Evolutionary conservation across 2,888 invertebrate genomes (phyloP).

Genomic region (Heliconius hortense): DNA sequence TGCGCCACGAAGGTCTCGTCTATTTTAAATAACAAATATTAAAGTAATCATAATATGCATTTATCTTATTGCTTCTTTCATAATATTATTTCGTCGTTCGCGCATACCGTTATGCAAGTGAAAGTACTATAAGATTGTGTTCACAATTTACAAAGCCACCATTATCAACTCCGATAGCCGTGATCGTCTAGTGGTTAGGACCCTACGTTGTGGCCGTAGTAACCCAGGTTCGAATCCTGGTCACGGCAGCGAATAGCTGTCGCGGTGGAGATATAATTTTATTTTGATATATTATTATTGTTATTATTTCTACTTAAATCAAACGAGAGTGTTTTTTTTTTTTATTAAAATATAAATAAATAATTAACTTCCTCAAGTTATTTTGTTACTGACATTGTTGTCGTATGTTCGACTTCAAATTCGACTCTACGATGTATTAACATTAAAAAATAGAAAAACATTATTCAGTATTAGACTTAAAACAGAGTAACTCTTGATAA

Average conservation of each 20-base stretch:
- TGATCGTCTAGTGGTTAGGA: conserved; percentile 89
- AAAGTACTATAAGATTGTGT: neutral
- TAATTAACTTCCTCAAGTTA: no score
- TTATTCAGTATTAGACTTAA: no score
- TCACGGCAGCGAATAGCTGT: conserved; percentile 60
- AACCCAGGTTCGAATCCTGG: conserved; percentile 89
- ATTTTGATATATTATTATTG: neutral
- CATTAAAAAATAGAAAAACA: no score
- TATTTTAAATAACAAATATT: no score
- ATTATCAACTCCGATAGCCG: conserved; percentile 76
- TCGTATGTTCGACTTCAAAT: no score
- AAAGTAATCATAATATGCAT: neutral
- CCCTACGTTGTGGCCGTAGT: conserved; percentile 90
- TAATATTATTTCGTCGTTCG: neutral
- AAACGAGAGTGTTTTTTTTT: no score
- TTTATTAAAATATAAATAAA: no score
- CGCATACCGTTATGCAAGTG: no score
- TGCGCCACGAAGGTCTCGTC: no score
- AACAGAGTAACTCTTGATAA: no score
- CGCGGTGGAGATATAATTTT: conserved; percentile 27
- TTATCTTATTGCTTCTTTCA: neutral
- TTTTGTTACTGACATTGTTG: no score
- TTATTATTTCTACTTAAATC: neutral
- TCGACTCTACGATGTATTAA: no score
- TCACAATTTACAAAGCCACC: neutral